phyloP scores from a whole-genome alignment of 2,888 invertebrate species.

The Cheilosia scutellata region DNA sequence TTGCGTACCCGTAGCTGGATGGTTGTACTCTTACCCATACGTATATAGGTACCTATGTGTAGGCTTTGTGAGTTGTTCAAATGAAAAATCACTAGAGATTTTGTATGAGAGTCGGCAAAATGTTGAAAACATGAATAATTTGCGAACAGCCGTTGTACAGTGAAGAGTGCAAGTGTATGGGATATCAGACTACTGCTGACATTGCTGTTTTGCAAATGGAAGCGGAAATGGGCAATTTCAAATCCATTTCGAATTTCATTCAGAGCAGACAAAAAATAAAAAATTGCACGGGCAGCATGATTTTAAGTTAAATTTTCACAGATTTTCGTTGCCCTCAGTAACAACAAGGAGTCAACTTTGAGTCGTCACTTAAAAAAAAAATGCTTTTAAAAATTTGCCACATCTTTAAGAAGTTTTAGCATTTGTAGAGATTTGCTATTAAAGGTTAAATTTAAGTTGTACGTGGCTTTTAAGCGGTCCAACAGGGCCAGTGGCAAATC shows the following conservation, averaged over 20 bases:
- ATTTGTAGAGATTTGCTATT: no score
- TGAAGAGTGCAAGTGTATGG: not conserved
- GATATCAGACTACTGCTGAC: constrained; percentile 12
- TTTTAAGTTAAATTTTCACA: no score
- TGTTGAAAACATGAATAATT: constrained; percentile 51
- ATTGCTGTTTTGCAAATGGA: constrained; percentile 16
- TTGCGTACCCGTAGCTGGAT: no score
- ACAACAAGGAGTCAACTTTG: no score
- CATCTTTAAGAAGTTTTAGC: no score
- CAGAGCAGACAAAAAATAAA: not conserved
- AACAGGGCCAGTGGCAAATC: no score
- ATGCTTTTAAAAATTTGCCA: no score
- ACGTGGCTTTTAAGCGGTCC: no score
- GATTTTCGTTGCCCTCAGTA: no score
- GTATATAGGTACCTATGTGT: not conserved
- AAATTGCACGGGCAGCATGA: not conserved
- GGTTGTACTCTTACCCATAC: not conserved
- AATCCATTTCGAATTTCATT: constrained; percentile 13
- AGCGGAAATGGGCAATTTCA: constrained; percentile 43
- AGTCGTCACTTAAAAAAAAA: no score
- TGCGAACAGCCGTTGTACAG: constrained; percentile 34
- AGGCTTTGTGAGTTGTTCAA: constrained; percentile 14
- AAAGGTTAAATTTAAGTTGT: no score
- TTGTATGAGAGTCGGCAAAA: constrained; percentile 45
- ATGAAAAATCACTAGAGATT: constrained; percentile 53